Base-by-base conservation (phyloP, 2,113 vertebrate species). In the Sciurus niger region DNA sequence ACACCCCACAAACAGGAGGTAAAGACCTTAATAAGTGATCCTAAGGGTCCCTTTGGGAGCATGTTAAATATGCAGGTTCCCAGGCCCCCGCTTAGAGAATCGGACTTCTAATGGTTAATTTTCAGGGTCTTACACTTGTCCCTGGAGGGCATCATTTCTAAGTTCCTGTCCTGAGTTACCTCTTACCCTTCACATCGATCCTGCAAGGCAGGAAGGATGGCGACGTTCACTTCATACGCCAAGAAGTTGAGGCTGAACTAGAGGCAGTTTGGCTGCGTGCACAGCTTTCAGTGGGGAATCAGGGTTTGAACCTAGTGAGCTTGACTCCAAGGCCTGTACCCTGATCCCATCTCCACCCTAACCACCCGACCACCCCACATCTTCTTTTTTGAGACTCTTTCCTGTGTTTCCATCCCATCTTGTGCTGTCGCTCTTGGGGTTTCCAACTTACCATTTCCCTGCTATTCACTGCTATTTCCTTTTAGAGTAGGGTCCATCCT, bases 291-390 rank as follows among this genome's bases (percentile, higher is more conserved):
- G n/a, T 51, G 30, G n/a, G 18, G 34, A 43, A 73, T 67, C 17
- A 86, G 84, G 68, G 60, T 87, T 72, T 86, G 84, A 92, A 87
- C 65, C 68, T n/a, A 78, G 46, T 55, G 89, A 72, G 32, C 83
- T 34, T 90, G 24, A 82, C 68, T 72, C 43, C n/a, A 58, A 25
- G 51, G 32, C 24, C 68, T 70, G 43, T 60, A 43, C 65, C 17
- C 89, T 92, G n/a, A 63, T 17, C 13, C 25, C 60, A 67, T 22
- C 46, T 74, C 67, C 4, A 25, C 17, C 30, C 30, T 3, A 18
- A 48, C 53, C 43, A 0, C 63, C 22, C 34, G 11, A 48, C 46
- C 30, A 48, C 40, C 14, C 84, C 46, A 22, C 4, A 82, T 30
- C 48, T 84, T 89, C 63, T 72, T 24, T 80, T 63, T 51, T 20